phyloP scores from a whole-genome alignment of 2,888 invertebrate genomes.

The Lasioglossum vierecki region DNA sequence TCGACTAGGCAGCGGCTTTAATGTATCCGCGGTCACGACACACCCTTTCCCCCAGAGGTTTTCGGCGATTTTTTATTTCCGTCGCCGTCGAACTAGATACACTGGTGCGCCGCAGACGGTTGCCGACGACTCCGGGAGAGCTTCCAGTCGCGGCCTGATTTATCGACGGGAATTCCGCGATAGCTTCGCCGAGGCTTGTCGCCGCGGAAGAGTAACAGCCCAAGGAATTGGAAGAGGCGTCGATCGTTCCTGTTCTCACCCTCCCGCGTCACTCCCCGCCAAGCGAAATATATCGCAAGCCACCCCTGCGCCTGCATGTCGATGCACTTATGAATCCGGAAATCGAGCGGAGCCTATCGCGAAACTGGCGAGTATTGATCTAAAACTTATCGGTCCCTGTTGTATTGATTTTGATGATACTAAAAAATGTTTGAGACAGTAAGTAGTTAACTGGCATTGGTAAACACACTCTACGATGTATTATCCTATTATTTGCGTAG shows the following conservation, averaged over 20 bases:
- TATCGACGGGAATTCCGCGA: constrained; percentile 49
- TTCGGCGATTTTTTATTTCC: constrained; percentile 12
- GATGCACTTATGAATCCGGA: constrained; percentile 6
- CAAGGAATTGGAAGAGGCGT: constrained; percentile 47
- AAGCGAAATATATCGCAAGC: neutral
- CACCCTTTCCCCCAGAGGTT: neutral
- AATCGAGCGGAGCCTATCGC: constrained; percentile 24
- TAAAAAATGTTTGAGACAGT: too few species aligned
- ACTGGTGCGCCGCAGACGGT: neutral
- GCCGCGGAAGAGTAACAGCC: constrained; percentile 47
- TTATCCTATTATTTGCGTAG: too few species aligned
- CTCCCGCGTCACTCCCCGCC: neutral
- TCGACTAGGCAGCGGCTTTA: neutral
- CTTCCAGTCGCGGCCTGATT: constrained; percentile 41
- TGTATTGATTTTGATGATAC: too few species aligned
- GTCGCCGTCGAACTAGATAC: neutral
- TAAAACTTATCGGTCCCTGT: neutral
- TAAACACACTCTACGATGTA: too few species aligned
- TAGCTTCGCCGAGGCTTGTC: constrained; percentile 34
- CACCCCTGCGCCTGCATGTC: neutral
- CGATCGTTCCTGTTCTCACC: constrained; percentile 25
- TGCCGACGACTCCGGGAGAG: constrained; percentile 34
- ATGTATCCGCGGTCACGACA: constrained; percentile 8
- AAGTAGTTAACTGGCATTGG: too few species aligned
- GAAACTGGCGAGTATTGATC: constrained; percentile 28